A percentile compares a stretch with the other conserved stretches of the same genome.
phyloP scores from a whole-genome alignment of 1,140 invertebrate species.

The Lasaia peninsularis region DNA sequence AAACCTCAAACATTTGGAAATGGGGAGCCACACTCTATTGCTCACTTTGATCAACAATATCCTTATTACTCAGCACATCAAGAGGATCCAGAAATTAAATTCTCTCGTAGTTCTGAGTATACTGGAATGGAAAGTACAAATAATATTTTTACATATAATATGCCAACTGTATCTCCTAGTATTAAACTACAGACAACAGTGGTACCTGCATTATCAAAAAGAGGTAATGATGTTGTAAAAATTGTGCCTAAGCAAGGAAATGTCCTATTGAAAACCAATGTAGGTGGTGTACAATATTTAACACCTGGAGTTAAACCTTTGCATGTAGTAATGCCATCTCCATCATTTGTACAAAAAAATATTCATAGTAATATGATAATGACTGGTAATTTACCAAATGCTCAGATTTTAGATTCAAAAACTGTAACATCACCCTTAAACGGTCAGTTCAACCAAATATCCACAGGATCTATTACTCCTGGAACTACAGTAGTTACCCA shows the following conservation, averaged over 20 bases:
- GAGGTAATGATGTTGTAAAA: slow-evolving; percentile 48
- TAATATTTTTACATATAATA: slow-evolving; percentile 50
- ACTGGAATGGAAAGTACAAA: slow-evolving; percentile 43
- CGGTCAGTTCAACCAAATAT: slow-evolving; percentile 49
- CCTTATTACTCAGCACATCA: slow-evolving; percentile 48
- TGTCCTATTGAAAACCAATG: slow-evolving; percentile 57
- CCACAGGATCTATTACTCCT: slow-evolving; percentile 46
- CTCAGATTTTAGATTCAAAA: slow-evolving; percentile 46
- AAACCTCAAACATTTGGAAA: slow-evolving; percentile 48
- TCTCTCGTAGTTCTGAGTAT: slow-evolving; percentile 63
- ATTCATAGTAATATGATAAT: slow-evolving; percentile 62
- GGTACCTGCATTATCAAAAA: slow-evolving; percentile 37
- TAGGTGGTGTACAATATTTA: slow-evolving; percentile 60
- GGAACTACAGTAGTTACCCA: slow-evolving; percentile 63
- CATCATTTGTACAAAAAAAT: slow-evolving; percentile 65
- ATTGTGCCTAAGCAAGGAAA: slow-evolving; percentile 60
- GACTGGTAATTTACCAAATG: slow-evolving; percentile 38
- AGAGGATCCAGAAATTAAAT: slow-evolving; percentile 66
- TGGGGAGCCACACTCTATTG: slow-evolving; percentile 26
- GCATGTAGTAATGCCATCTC: slow-evolving; percentile 60
- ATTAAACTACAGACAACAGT: slow-evolving; percentile 37
- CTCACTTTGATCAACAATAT: slow-evolving; percentile 55
- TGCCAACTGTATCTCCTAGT: slow-evolving; percentile 36
- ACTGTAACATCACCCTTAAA: slow-evolving; percentile 32
- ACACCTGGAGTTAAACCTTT: slow-evolving; percentile 54